A percentile compares a stretch with the other conserved stretches of the same genome.
phyloP scores from a whole-genome alignment of 2,797 vertebrate species.

The Anisognathus igniventris region DNA sequence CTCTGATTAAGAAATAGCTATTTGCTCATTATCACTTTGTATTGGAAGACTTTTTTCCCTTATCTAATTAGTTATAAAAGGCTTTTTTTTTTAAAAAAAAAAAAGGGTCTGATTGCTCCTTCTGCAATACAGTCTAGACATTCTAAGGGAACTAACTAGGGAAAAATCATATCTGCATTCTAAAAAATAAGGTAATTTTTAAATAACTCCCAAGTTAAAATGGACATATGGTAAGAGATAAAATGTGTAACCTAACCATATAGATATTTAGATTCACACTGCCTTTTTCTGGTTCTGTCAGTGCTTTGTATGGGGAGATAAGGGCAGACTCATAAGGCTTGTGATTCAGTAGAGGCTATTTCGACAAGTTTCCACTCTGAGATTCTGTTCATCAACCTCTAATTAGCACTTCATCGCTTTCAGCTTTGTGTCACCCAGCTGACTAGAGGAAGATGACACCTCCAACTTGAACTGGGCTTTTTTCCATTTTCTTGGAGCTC shows the following conservation, averaged over 20 bases:
- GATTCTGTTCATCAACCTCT: conserved; percentile 76
- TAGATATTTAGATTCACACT: conserved; percentile 41
- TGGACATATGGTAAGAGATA: conserved; percentile 43
- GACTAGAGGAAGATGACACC: conserved; percentile 76
- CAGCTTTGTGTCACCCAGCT: conserved; percentile 77
- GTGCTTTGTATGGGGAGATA: conserved; percentile 36
- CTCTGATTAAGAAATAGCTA: neutral
- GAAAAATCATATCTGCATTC: neutral
- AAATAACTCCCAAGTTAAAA: conserved; percentile 13
- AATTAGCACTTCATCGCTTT: conserved; percentile 85
- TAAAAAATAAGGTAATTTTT: neutral
- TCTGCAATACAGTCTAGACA: neutral
- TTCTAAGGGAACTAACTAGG: neutral
- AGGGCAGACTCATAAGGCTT: conserved; percentile 42
- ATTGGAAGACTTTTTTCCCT: neutral
- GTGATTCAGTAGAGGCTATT: conserved; percentile 74
- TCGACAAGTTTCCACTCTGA: conserved; percentile 72
- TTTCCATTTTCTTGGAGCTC: conserved; percentile 76
- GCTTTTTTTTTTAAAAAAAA: neutral
- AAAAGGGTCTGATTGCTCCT: neutral
- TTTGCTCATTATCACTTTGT: neutral
- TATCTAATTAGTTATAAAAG: neutral
- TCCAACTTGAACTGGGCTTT: conserved; percentile 73
- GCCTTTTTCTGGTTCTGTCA: conserved; percentile 9
- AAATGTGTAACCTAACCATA: conserved; percentile 30